A percentile compares a stretch with the other conserved stretches of the same genome.
These are phyloP conservation scores for Octodon degus DNA, from an alignment of 2,113 vertebrate species.

Conservation along the genomic window DNA sequence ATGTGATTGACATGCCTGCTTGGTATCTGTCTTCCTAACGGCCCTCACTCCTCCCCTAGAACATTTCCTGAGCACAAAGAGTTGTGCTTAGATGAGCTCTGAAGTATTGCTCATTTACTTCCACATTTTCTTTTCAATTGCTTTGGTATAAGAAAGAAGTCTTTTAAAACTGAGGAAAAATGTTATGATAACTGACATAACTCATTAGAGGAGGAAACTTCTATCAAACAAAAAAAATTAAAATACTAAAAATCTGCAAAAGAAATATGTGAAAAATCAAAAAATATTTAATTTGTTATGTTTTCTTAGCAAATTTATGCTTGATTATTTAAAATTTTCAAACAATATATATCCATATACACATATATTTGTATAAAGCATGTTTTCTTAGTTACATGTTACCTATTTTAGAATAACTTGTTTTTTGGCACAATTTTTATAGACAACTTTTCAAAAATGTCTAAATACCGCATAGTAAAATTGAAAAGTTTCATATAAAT, in stretches of 20 bases:
- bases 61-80: constrained; percentile 67
- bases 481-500: neutral
- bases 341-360: neutral
- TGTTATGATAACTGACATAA: neutral
- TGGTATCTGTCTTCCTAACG: constrained; percentile 70
- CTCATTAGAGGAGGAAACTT: neutral
- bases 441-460: constrained; percentile 4
- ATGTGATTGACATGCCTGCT: constrained; percentile 83
- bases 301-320: neutral
- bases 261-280: neutral
- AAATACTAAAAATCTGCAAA: neutral
- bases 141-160: neutral
- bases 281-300: neutral
- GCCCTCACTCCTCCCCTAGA: constrained; percentile 42
- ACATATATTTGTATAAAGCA: neutral
- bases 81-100: constrained; percentile 59
- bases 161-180: neutral
- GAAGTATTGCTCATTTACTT: constrained; percentile 31
- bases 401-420: constrained; percentile 31
- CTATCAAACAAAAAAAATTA: neutral
- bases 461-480: neutral
- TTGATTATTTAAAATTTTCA: constrained; percentile 28
- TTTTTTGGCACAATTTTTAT: neutral
- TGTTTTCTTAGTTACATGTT: neutral
- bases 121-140: constrained; percentile 54